Base-by-base conservation (phyloP, 2,888 invertebrate species). In the Argyra leucocephala region DNA sequence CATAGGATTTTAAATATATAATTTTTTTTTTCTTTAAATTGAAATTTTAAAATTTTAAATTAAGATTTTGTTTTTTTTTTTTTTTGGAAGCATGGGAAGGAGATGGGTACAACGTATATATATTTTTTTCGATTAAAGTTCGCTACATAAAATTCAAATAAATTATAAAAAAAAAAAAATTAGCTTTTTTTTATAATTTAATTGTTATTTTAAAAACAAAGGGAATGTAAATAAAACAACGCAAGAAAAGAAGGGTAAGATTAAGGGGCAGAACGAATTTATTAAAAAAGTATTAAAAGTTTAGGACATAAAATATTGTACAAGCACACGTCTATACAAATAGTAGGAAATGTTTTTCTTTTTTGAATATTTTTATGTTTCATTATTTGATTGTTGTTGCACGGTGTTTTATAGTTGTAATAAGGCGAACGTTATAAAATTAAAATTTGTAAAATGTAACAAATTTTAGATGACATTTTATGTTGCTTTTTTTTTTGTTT, bases 221-320 rank as follows among this genome's bases (percentile, higher is more conserved):
- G 5, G 5, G 18, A 48, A 18, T 18, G 5, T 15, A 31, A 31
- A 7, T 48, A 18, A 18, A 18, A 48, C 4, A 48, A 48, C 4
- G 37, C 5, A 37, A 37, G 48, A 48, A 48, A 48, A 15, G 15
- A 18, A 48, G 48, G 48, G 48, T 18, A 10, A 48, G 18, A 48
- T 48, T 12, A 48, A 18, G 48, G 15, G 48, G 18, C 4, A 48
- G 2, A 48, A 48, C n/a, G n/a, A 48, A 48, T 48, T 48, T 48
- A 48, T 48, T 48, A 48, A 48, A 48, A 48, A 48, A 48, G 48
- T 48, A 48, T 48, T 48, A 48, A 48, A 48, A 48, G 48, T 48
- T 48, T 48, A 48, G 48, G 48, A 48, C 48, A 48, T 48, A 48
- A 48, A 48, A 48, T 48, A 48, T 15, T 7, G n/a, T n/a, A n/a